phyloP scores from a whole-genome alignment of 1,140 invertebrate genomes.

The Habropoda laboriosa region DNA sequence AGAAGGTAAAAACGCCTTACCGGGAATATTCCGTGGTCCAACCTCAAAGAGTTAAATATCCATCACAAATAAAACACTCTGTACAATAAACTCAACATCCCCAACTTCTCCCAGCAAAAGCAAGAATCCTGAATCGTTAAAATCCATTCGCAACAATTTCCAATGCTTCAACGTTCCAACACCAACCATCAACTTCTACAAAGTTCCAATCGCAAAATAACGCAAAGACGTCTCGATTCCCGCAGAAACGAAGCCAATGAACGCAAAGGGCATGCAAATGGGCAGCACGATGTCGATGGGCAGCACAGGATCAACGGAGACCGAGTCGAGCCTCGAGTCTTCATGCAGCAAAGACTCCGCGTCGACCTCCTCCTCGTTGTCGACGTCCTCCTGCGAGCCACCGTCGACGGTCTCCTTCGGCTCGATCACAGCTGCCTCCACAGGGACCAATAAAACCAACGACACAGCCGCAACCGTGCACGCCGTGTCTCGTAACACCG shows the following conservation, averaged over 20 bases:
- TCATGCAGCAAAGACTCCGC: conserved; percentile 79
- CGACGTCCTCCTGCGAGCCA: conserved; percentile 78
- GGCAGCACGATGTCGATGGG: conserved; percentile 81
- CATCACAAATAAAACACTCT: too few relatives aligned
- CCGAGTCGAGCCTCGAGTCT: conserved; percentile 79
- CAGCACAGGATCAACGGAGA: conserved; percentile 80
- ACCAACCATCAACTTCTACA: too few relatives aligned
- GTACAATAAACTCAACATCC: too few relatives aligned
- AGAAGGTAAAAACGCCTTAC: too few relatives aligned
- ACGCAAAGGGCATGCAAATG: conserved; percentile 80
- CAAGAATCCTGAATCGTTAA: not conserved
- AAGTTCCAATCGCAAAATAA: conserved; percentile 1
- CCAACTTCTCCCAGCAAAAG: too few relatives aligned
- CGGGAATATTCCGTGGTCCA: too few relatives aligned
- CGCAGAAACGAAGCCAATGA: conserved; percentile 77
- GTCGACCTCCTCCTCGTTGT: conserved; percentile 78
- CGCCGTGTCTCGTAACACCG: conserved; percentile 39
- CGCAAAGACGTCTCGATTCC: not conserved
- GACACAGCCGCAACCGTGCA: conserved; percentile 48
- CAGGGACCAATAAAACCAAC: conserved; percentile 53
- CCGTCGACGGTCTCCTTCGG: conserved; percentile 70
- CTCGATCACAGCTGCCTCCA: conserved; percentile 45
- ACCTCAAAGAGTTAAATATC: too few relatives aligned
- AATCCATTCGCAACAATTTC: not conserved
- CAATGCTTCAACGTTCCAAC: too few relatives aligned